Percentiles rank a stretch among this genome's conserved stretches.
Conservation (phyloP, 2,888 invertebrate species). For the Euzetes globulus region DNA sequence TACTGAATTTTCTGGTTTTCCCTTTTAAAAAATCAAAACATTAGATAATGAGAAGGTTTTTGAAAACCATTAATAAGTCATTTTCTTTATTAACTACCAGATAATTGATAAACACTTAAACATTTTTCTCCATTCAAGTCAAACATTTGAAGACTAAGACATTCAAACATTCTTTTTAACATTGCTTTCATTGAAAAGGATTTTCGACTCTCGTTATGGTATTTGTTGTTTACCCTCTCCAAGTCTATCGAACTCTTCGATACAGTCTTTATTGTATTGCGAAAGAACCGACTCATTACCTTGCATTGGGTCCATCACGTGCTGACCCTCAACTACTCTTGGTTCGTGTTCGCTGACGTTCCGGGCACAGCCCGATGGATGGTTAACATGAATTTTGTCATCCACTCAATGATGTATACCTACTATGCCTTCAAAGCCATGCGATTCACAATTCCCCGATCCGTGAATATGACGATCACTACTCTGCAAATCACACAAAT, state of each 20-base stretch:
- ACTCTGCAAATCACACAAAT: constrained; percentile 85
- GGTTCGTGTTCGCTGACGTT: constrained; percentile 25
- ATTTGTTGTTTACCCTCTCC: constrained; percentile 24
- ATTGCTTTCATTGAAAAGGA: too few relatives aligned
- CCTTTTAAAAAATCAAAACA: too few relatives aligned
- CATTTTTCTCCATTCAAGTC: too few relatives aligned
- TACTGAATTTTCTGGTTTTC: too few relatives aligned
- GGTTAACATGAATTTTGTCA: constrained; percentile 51
- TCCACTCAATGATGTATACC: constrained; percentile 83
- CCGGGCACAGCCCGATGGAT: constrained; percentile 33
- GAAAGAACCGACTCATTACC: constrained; percentile 23
- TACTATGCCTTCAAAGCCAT: constrained; percentile 81
- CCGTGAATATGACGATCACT: constrained; percentile 80
- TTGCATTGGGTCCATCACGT: constrained; percentile 34
- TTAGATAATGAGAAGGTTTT: too few relatives aligned
- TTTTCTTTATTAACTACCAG: too few relatives aligned
- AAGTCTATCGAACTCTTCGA: constrained; percentile 30
- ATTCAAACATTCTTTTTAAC: too few relatives aligned
- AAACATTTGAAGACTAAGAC: too few relatives aligned
- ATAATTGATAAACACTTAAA: too few relatives aligned
- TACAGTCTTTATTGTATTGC: constrained; percentile 30
- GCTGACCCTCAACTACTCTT: constrained; percentile 27
- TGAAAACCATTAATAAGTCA: too few relatives aligned
- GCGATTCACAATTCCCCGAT: constrained; percentile 68
- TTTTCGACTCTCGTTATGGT: constrained; percentile 26